A percentile compares a stretch with the other conserved stretches of the same genome.
Evolutionary conservation across 2,888 invertebrate species (phyloP).

Genomic region (Calameuta idolon): DNA sequence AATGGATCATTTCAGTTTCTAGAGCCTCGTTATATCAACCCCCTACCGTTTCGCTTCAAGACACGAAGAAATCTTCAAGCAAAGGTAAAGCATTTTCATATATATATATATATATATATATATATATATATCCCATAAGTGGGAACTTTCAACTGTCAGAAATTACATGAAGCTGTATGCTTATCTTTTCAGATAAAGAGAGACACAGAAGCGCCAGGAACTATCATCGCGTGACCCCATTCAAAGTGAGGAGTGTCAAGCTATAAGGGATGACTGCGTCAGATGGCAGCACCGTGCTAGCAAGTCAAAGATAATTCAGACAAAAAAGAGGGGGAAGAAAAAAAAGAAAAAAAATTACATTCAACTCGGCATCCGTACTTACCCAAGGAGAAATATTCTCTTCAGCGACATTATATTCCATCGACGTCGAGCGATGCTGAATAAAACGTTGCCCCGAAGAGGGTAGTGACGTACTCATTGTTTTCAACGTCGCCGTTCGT

Average conservation of each 20-base stretch:
- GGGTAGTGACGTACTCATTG: background rate
- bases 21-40: background rate
- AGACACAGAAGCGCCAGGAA: background rate
- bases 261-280: background rate
- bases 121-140: background rate
- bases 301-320: background rate
- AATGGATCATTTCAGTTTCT: background rate
- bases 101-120: background rate
- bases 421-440: background rate
- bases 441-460: background rate
- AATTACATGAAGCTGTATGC: background rate
- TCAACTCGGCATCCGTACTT: background rate
- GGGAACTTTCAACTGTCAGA: background rate
- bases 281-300: slow-evolving; percentile 2
- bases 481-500: background rate
- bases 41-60: background rate
- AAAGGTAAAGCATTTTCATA: background rate
- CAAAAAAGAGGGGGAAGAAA: background rate
- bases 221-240: background rate
- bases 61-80: background rate
- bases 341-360: background rate
- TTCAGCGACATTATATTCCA: background rate
- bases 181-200: background rate
- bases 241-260: background rate
- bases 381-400: background rate